These are phyloP conservation scores for Clytia hemisphaerica DNA, from an alignment of 30 jellyfish, hydroid and myxozoan species.

Conservation along the genomic window DNA sequence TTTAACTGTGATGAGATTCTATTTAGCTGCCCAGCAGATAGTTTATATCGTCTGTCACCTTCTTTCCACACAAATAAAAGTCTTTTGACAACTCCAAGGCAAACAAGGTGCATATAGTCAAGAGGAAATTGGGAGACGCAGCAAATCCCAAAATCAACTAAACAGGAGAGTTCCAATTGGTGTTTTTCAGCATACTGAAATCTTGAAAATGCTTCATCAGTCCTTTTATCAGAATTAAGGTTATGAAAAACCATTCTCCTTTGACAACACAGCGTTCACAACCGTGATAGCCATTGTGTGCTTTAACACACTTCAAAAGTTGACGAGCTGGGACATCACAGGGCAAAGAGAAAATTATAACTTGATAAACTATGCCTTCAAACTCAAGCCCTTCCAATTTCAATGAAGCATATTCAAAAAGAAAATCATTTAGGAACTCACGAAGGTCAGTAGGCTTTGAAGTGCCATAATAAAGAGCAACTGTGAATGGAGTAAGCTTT, in stretches of 20 bases:
- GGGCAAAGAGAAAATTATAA: background rate
- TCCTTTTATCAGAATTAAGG: background rate
- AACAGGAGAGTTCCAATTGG: background rate
- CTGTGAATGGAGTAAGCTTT: constrained; percentile 17
- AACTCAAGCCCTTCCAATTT: background rate
- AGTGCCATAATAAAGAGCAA: constrained; percentile 19
- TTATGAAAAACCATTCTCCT: constrained; percentile 1
- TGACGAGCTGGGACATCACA: constrained; percentile 39
- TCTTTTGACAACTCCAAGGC: constrained; percentile 12
- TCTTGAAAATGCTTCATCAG: background rate
- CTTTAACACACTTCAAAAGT: constrained; percentile 1
- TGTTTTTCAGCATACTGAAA: constrained; percentile 1
- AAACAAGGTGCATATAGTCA: constrained; percentile 34
- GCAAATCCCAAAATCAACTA: background rate
- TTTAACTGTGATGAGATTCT: constrained; percentile 8
- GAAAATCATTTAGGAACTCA: constrained; percentile 4
- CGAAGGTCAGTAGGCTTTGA: constrained; percentile 8
- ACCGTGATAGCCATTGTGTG: constrained; percentile 12
- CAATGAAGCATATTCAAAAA: background rate
- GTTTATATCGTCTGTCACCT: background rate
- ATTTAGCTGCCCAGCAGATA: constrained; percentile 4
- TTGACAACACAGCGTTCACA: constrained; percentile 10
- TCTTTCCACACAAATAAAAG: background rate
- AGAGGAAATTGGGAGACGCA: constrained; percentile 5
- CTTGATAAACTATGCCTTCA: background rate